Evolutionary conservation across 64 coral and sea anemone species (phyloP).

Genomic region (Platygyra sinensis): DNA sequence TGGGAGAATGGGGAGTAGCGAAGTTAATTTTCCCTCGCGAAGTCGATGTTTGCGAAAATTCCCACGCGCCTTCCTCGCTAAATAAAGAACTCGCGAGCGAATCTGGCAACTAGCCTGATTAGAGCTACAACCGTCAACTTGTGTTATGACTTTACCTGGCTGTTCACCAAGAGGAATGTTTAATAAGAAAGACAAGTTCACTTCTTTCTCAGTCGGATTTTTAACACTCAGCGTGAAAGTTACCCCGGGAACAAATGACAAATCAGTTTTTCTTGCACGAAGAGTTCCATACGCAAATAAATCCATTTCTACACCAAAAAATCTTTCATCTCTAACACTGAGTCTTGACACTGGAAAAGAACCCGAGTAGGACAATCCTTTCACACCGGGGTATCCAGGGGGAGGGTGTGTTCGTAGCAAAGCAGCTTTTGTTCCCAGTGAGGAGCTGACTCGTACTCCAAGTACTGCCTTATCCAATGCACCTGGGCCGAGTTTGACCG

Average conservation of each 20-base stretch:
- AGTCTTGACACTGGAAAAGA: conserved; percentile 82
- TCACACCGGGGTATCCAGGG: conserved; percentile 67
- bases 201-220: conserved; percentile 63
- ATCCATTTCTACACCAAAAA: conserved; percentile 79
- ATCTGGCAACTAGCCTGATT: too few relatives aligned
- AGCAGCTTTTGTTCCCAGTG: conserved; percentile 56
- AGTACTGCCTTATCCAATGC: conserved; percentile 77
- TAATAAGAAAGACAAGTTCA: conserved; percentile 76
- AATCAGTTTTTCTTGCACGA: conserved; percentile 58
- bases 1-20: too few relatives aligned
- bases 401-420: conserved; percentile 84
- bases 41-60: too few relatives aligned
- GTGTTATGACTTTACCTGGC: conserved; percentile 38
- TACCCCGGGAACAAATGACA: conserved; percentile 73
- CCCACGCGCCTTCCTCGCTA: too few relatives aligned
- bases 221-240: conserved; percentile 64
- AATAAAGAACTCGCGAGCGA: too few relatives aligned
- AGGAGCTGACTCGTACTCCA: conserved; percentile 66
- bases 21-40: too few relatives aligned
- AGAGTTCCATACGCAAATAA: conserved; percentile 70
- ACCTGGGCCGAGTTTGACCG: conserved; percentile 74
- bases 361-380: conserved; percentile 79
- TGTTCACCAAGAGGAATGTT: conserved; percentile 86
- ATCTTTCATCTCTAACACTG: conserved; percentile 53
- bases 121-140: too few relatives aligned